Evolutionary conservation across 92 coral and sea anemone species (phyloP).

Genomic region (Actinernus sp.): DNA sequence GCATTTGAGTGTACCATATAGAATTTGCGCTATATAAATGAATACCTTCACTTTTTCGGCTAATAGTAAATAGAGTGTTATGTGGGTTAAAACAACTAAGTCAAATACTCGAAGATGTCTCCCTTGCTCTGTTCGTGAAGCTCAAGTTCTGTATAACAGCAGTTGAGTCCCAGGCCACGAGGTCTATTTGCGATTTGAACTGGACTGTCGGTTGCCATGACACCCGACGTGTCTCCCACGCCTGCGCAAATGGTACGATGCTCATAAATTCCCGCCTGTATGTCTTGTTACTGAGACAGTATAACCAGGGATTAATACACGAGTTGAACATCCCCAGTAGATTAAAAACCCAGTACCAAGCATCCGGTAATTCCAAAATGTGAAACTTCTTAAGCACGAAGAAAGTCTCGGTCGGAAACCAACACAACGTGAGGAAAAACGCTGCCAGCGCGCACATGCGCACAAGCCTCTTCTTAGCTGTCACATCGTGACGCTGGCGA

Average conservation of each 20-base stretch:
- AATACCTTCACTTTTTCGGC: too few relatives aligned
- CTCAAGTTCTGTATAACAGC: too few relatives aligned
- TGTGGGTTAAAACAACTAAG: too few relatives aligned
- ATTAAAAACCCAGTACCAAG: constrained; percentile 41
- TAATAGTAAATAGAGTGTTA: too few relatives aligned
- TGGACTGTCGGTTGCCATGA: constrained; percentile 44
- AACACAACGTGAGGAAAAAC: constrained; percentile 55
- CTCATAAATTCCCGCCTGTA: constrained; percentile 41
- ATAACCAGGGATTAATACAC: constrained; percentile 62
- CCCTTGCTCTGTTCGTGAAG: too few relatives aligned
- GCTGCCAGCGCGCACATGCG: constrained; percentile 79
- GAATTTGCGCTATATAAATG: too few relatives aligned
- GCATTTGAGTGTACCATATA: too few relatives aligned
- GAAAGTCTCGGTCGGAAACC: constrained; percentile 70
- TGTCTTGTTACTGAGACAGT: constrained; percentile 58
- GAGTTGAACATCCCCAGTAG: constrained; percentile 57
- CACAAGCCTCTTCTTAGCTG: constrained; percentile 51
- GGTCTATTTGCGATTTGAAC: neutral
- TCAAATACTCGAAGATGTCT: too few relatives aligned
- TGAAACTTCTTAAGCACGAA: constrained; percentile 46
- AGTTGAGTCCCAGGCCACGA: too few relatives aligned
- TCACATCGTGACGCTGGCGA: constrained; percentile 20
- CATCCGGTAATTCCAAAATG: constrained; percentile 10
- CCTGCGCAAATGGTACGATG: constrained; percentile 13
- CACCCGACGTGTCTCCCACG: constrained; percentile 22